A percentile compares a stretch with the other conserved stretches of the same genome.
Conservation (phyloP, 2,113 vertebrate species). For the Muscicapa adusta region DNA sequence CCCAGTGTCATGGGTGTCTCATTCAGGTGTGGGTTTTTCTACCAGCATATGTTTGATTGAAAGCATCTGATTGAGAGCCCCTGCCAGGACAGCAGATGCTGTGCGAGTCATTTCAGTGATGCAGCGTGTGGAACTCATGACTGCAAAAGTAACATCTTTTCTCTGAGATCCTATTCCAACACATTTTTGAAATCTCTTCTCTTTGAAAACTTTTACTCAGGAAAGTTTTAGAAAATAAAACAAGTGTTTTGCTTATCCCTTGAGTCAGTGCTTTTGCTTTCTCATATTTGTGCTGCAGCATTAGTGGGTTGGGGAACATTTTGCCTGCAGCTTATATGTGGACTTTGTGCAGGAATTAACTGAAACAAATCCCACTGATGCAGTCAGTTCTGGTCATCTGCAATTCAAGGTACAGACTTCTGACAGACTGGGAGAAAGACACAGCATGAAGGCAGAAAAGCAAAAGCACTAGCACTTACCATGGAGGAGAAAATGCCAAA, state of each 20-base stretch:
- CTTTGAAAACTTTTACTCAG: neutral
- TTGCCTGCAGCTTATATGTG: neutral
- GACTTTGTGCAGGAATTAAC: neutral
- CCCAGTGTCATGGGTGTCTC: neutral
- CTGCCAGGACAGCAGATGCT: constrained; percentile 40
- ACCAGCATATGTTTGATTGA: neutral
- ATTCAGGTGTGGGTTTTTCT: constrained; percentile 8
- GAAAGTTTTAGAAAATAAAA: neutral
- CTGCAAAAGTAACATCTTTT: constrained; percentile 16
- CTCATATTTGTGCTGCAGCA: neutral
- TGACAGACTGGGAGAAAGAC: neutral
- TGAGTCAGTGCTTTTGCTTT: neutral
- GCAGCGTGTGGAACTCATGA: neutral
- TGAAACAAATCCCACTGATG: neutral
- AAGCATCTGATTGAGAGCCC: constrained; percentile 19
- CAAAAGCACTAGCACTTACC: neutral
- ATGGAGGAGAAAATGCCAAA: neutral
- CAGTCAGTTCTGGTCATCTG: neutral
- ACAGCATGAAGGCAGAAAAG: neutral
- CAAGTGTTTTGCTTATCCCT: neutral
- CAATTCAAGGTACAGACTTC: neutral
- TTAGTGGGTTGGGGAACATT: neutral
- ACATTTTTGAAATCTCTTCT: neutral
- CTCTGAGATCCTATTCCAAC: neutral
- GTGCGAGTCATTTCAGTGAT: neutral